A percentile compares a stretch with the other conserved stretches of the same genome.
Evolutionary conservation across 2,888 invertebrate species (phyloP).

Genomic region (Macrophya annulata): DNA sequence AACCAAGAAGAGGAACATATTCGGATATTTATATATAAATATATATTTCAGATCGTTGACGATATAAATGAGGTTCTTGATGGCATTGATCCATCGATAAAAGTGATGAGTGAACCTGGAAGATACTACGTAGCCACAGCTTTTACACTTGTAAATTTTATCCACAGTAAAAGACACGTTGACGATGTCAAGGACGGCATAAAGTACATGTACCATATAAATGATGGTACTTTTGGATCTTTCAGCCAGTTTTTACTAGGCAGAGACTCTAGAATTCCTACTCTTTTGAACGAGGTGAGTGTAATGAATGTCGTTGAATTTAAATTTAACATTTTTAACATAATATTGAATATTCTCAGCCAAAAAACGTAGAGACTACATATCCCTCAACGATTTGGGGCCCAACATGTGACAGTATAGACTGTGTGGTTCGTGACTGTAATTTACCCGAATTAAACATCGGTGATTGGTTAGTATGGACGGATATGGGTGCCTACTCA

Average conservation of each 20-base stretch:
- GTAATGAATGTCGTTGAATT: too few relatives aligned
- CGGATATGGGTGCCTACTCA: conserved; percentile 85
- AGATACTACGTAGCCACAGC: conserved; percentile 84
- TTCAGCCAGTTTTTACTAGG: conserved; percentile 81
- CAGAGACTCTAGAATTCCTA: conserved; percentile 65
- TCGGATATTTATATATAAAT: too few relatives aligned
- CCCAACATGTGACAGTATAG: conserved; percentile 84
- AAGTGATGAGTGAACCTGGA: conserved; percentile 84
- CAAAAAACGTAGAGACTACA: conserved; percentile 61
- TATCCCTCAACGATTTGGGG: conserved; percentile 82
- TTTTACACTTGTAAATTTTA: conserved; percentile 81
- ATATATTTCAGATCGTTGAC: conserved; percentile 71
- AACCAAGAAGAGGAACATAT: too few relatives aligned
- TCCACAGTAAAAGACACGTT: conserved; percentile 81
- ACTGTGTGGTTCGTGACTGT: conserved; percentile 80
- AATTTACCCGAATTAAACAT: conserved; percentile 81
- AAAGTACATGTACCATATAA: conserved; percentile 82
- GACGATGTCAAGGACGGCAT: conserved; percentile 63
- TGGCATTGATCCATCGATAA: conserved; percentile 73
- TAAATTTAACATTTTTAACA: too few relatives aligned
- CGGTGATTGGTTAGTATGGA: conserved; percentile 84
- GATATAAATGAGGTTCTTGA: conserved; percentile 81
- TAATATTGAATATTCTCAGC: conserved; percentile 50
- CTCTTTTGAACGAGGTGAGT: conserved; percentile 63
- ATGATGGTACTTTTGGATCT: conserved; percentile 85